A percentile compares a stretch with the other conserved stretches of the same genome.
Evolutionary conservation across 2,797 vertebrate species (phyloP).

Genomic region (Anisognathus igniventris): DNA sequence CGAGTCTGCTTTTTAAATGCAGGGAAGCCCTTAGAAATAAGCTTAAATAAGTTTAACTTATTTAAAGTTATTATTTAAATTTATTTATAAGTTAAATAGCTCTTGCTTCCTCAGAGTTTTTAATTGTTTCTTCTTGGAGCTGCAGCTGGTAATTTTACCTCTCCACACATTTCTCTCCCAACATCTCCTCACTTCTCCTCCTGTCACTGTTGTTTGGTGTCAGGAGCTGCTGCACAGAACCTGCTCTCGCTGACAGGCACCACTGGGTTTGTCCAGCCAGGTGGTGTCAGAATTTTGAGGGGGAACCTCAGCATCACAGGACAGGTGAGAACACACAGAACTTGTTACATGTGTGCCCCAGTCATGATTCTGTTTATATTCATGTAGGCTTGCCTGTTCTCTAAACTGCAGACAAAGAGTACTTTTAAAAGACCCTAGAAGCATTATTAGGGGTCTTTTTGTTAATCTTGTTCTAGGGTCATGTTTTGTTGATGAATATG

Average conservation of each 20-base stretch:
- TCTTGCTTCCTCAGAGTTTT: not conserved
- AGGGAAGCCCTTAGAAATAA: not conserved
- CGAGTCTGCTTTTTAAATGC: not conserved
- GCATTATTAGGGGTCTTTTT: not conserved
- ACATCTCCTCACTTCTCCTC: not conserved
- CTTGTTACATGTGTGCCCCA: not conserved
- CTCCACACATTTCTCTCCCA: not conserved
- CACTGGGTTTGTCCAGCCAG: not conserved
- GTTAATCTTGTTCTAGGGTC: not conserved
- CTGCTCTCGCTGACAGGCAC: not conserved
- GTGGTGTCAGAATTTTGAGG: not conserved
- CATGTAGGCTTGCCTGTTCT: not conserved
- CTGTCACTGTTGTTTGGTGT: not conserved
- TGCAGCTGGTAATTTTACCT: not conserved
- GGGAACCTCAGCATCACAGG: accelerated
- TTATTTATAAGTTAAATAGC: not conserved
- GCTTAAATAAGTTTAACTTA: not conserved
- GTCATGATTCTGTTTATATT: not conserved
- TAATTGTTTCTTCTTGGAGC: not conserved
- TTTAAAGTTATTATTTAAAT: not conserved
- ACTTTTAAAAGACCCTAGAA: not conserved
- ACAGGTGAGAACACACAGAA: not conserved
- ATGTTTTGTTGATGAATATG: not conserved
- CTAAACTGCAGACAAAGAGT: not conserved
- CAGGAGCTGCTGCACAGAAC: not conserved